Base-by-base conservation (phyloP, 2,797 vertebrate species). In the Lagocephalus sceleratus region DNA sequence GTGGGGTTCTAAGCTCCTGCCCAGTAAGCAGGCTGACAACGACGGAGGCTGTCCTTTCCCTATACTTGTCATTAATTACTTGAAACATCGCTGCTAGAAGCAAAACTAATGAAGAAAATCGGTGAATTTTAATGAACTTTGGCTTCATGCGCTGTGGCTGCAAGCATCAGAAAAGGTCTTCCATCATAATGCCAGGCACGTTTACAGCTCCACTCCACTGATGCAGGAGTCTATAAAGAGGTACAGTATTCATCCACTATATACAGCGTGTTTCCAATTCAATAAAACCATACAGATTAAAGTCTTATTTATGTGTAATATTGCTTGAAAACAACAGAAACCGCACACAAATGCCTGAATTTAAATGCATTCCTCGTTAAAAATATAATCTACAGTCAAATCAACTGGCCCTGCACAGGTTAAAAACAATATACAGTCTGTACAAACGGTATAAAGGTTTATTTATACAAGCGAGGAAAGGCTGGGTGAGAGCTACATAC, bases 391-490 rank as follows among this genome's bases (percentile, higher is more conserved):
- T 64, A 64, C 16, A 20, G 42, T 56, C 7, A 43, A 51, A 58
- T 50, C 42, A 22, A 16, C 5, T 6, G 2, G 15, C 21, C 20
- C 44, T 54, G 19, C 32, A 66, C 59, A 57, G 38, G 50, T 63
- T 62, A 57, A 69, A 68, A 75, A 71, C 32, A 47, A 20, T 55
- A 57, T 42, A 15, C 45, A 43, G 15, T 52, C 5, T 66, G 52
- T 66, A 51, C 73, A 79, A 71, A 68, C 80, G 75, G 71, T 62
- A 70, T 44, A 50, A 32, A 41, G 60, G 35, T 38, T 22, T 52
- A 53, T 7, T 68, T 68, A 73, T 25, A 62, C 22, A 48, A 51
- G 42, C 42, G 32, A 20, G 50, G 26, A 42, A 52, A 60, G 55
- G 53, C 54, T 5, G 20, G 55, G 54, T 51, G 60, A 55, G 38